Conservation (phyloP, 2,888 invertebrate genomes). For the Frankliniella intonsa region DNA sequence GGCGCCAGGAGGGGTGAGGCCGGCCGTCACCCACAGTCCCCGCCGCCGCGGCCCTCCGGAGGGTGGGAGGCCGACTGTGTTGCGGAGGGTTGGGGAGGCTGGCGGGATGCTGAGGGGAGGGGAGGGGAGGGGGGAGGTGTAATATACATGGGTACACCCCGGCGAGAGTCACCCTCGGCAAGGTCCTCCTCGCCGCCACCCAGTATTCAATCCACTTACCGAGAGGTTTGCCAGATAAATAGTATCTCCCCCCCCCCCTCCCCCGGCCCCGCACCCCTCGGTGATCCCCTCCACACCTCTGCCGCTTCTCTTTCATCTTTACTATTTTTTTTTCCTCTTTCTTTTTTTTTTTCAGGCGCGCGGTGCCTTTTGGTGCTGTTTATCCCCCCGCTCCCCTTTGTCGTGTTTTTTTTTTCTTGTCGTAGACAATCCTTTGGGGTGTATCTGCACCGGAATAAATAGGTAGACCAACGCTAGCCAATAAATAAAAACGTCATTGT, state of each 20-base stretch:
- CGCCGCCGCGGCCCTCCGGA: too few relatives aligned
- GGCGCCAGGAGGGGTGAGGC: not conserved
- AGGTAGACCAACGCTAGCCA: too few relatives aligned
- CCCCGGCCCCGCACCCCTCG: not conserved
- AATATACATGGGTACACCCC: not conserved
- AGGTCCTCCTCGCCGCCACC: not conserved
- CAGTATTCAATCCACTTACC: conserved; percentile 23
- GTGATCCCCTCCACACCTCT: not conserved
- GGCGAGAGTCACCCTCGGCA: not conserved
- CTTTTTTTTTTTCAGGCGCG: too few relatives aligned
- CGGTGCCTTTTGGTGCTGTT: too few relatives aligned
- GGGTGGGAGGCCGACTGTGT: not conserved
- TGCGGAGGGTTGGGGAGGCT: not conserved
- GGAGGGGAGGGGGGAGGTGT: not conserved
- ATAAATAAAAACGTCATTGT: too few relatives aligned
- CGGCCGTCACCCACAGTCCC: too few relatives aligned
- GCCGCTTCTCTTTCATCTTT: not conserved
- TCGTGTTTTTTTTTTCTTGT: too few relatives aligned
- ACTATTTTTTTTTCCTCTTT: not conserved
- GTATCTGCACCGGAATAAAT: too few relatives aligned
- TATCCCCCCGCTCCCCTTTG: too few relatives aligned
- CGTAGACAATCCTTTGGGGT: too few relatives aligned
- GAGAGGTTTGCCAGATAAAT: conserved; percentile 18
- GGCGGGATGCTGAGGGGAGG: not conserved
- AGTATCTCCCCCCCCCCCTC: not conserved